These are phyloP conservation scores for Hoplostethus mediterraneus DNA, from an alignment of 2,797 vertebrate genomes.

Conservation along the genomic window DNA sequence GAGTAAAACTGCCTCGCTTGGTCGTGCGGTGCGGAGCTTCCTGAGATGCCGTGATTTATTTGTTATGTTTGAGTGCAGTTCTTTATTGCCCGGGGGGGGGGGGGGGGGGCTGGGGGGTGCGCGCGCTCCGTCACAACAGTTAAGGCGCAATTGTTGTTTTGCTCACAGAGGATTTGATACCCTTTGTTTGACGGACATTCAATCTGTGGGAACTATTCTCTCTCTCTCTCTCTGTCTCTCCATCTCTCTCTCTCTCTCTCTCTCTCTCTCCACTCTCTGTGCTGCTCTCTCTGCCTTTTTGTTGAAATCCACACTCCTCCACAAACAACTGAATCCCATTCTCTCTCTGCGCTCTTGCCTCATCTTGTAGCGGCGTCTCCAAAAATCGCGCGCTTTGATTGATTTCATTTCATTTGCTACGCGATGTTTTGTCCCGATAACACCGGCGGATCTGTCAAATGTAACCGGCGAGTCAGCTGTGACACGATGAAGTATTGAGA, in stretches of 20 bases:
- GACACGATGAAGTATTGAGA: slow-evolving; percentile 43
- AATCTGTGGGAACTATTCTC: slow-evolving; percentile 72
- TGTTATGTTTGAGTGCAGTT: slow-evolving; percentile 73
- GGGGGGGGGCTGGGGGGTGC: no score
- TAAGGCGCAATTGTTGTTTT: slow-evolving; percentile 79
- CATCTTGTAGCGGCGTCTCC: slow-evolving; percentile 52
- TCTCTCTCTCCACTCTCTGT: slow-evolving; percentile 23
- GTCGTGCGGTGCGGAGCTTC: slow-evolving; percentile 66
- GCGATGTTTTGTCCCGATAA: slow-evolving; percentile 44
- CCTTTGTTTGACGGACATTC: slow-evolving; percentile 76
- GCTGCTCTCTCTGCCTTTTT: slow-evolving; percentile 11
- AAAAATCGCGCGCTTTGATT: slow-evolving; percentile 59
- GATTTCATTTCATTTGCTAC: slow-evolving; percentile 62
- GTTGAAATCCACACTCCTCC: slow-evolving; percentile 49
- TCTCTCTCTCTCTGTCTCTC: slow-evolving; percentile 45
- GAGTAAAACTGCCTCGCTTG: slow-evolving; percentile 42
- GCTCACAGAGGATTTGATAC: slow-evolving; percentile 72
- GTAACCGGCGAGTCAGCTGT: slow-evolving; percentile 49
- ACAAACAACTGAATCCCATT: slow-evolving; percentile 56
- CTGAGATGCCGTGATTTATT: slow-evolving; percentile 78
- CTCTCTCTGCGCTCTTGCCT: slow-evolving; percentile 53
- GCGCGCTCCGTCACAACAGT: slow-evolving; percentile 63
- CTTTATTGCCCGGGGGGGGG: slow-evolving; percentile 62
- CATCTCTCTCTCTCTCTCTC: slow-evolving; percentile 20
- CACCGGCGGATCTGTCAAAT: slow-evolving; percentile 63